These are phyloP conservation scores for Berghia stephanieae DNA, from an alignment of 1,140 invertebrate species.

Conservation along the genomic window DNA sequence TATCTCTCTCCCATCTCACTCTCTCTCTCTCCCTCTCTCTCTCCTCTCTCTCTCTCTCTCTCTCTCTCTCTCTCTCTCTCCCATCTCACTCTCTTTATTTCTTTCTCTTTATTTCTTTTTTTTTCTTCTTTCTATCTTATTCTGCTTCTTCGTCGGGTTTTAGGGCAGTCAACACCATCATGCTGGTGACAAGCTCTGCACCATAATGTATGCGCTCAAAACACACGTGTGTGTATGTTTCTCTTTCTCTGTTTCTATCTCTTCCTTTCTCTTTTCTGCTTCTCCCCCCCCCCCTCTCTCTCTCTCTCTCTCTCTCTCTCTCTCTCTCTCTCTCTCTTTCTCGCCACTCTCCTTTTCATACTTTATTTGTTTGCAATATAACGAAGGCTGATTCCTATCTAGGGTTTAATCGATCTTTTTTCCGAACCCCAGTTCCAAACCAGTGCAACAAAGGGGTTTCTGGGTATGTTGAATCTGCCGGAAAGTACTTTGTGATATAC, in stretches of 20 bases:
- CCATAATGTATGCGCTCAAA: no score
- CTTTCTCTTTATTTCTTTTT: not conserved
- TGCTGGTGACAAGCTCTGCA: no score
- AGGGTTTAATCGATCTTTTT: no score
- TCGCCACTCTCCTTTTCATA: not conserved
- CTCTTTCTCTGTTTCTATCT: no score
- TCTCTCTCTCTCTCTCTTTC: not conserved
- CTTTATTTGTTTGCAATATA: not conserved
- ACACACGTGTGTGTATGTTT: no score
- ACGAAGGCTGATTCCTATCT: no score
- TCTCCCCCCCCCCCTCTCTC: not conserved
- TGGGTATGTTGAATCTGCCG: no score
- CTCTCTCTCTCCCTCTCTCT: not conserved
- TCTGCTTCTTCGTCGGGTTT: no score
- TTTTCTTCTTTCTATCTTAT: not conserved
- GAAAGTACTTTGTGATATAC: no score
- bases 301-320: not conserved
- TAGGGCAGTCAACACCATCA: not conserved
- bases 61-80: not conserved
- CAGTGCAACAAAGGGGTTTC: no score
- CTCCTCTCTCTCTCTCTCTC: slow-evolving; percentile 4
- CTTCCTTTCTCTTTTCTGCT: not conserved
- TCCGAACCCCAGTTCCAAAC: no score
- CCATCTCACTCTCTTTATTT: not conserved
- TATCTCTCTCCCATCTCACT: not conserved